Base-by-base conservation (phyloP, 2,797 vertebrate genomes). In the Oreortyx pictus region DNA sequence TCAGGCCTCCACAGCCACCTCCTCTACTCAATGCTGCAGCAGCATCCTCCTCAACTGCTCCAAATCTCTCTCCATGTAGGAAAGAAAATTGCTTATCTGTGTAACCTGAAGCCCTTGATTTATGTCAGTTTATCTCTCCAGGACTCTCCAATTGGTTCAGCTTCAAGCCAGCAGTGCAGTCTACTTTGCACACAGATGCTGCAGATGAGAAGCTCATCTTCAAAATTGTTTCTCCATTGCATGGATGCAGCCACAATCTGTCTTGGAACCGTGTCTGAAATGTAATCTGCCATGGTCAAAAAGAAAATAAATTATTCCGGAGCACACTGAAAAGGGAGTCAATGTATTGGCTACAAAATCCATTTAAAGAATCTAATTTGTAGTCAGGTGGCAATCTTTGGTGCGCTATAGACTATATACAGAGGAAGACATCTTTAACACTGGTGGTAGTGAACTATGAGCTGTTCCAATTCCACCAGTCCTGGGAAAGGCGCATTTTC, bases 1-100 rank as follows among this genome's bases (percentile, higher is more conserved):
- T 82, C 11, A 85, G 12, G 39, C n/a, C 41, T 92, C 49, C n/a
- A 27, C 0, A 1, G 37, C 54, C 44, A 10, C 47, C 65, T 81
- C 24, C 27, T 89, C 43, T 37, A 17, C 8, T 3, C 46, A 70
- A 31, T 0, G 1, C 37, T 2, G 2, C 9, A 9, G 35, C 75
- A 94, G 72, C 29, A 83, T 41, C 39, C 68, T 82, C 59, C 73
- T 73, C 66, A 94, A 65, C 72, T 96, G 68, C 54, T 93, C 46
- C 46, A 67, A 64, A 90, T 80, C 66, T 72, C 3, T 76, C 59
- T 82, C 49, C 54, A 50, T 39, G 61, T 9, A 11, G 52, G 61
- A 80, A 87, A 61, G 60, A 92, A 92, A 68, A 83, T 59, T 68
- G 35, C 20, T 89, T 77, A 92, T 60, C 49, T 82, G 4, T 74